Evolutionary conservation across 1,140 invertebrate genomes (phyloP).

Genomic region (Nebria ingens): DNA sequence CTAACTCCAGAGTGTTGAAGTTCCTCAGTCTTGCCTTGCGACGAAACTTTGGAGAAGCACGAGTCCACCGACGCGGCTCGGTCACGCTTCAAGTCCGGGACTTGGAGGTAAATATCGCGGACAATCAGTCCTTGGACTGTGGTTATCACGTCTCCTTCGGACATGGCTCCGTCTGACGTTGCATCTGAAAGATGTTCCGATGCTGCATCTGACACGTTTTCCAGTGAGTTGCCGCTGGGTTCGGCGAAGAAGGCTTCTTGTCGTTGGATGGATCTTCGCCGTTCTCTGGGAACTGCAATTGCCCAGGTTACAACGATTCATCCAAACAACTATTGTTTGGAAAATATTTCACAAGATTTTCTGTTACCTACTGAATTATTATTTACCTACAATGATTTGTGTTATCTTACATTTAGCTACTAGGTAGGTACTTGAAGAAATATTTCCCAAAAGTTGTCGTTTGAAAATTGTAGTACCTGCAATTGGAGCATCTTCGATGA

Average conservation of each 20-base stretch:
- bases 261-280: conserved; percentile 55
- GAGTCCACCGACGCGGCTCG: conserved; percentile 76
- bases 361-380: conserved; percentile 23
- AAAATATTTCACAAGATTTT: too few species aligned
- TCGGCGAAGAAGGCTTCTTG: conserved; percentile 71
- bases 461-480: conserved; percentile 29
- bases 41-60: conserved; percentile 61
- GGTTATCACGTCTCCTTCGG: conserved; percentile 31
- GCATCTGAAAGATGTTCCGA: conserved; percentile 38
- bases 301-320: too few species aligned
- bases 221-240: conserved; percentile 51
- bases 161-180: conserved; percentile 40
- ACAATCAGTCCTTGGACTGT: conserved; percentile 34
- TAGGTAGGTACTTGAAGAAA: conserved; percentile 39
- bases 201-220: conserved; percentile 48
- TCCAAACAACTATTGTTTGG: too few species aligned
- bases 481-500: conserved; percentile 17
- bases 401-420: conserved; percentile 31
- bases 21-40: conserved; percentile 53
- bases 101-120: conserved; percentile 66
- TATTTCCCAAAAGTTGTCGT: conserved; percentile 41
- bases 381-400: conserved; percentile 26
- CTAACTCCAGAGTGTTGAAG: conserved; percentile 45
- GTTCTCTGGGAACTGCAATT: conserved; percentile 21
- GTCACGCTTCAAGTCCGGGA: conserved; percentile 71